Evolutionary conservation across 2,797 vertebrate genomes (phyloP), one percentile per base, ranked within the genome.

Genomic region (Gymnothorax reevesii): DNA sequence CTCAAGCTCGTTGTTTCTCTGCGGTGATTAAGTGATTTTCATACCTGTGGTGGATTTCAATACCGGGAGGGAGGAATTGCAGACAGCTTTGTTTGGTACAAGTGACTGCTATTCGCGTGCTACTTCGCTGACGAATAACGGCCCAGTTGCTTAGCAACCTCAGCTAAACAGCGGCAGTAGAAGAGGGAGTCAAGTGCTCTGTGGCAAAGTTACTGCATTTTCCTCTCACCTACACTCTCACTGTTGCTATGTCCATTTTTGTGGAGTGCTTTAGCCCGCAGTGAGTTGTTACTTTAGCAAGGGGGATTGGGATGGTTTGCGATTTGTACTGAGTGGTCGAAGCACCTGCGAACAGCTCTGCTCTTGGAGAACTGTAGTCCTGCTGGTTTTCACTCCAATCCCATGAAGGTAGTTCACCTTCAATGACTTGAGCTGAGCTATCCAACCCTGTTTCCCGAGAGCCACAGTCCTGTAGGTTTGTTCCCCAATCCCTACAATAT

Each of bases 131-230:
- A 95, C 89, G 90, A 94, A 92, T 42, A 93, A 93, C 90, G 90
- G 93, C 92, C 92, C 95, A 94, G 95, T 96, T 95, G 93, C 95
- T 91, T 94, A 91, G 95, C 94, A 95, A 95, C 93, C 89, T 93
- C 95, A 93, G 94, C 95, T 94, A 95, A 95, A 95, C 94, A 94
- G 93, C 94, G 92, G 91, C 88, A 90, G 94, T 89, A 92, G 92
- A 90, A 94, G 95, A 93, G 92, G 92, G 92, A 95, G 95, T 95
- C 93, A 94, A 95, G 95, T 93, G 91, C 93, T 93, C 94, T 94
- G 93, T 91, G 90, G 91, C 93, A 92, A 85, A 86, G 82, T 83
- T 80, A 83, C 83, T 25, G 17, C 75, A 84, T 75, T 85, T 57
- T 13, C 20, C 84, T 75, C 83, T 73, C 86, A 0, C 22, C 13